Evolutionary conservation across 2,113 vertebrate genomes (phyloP).

Genomic region (Mesitornis unicolor): DNA sequence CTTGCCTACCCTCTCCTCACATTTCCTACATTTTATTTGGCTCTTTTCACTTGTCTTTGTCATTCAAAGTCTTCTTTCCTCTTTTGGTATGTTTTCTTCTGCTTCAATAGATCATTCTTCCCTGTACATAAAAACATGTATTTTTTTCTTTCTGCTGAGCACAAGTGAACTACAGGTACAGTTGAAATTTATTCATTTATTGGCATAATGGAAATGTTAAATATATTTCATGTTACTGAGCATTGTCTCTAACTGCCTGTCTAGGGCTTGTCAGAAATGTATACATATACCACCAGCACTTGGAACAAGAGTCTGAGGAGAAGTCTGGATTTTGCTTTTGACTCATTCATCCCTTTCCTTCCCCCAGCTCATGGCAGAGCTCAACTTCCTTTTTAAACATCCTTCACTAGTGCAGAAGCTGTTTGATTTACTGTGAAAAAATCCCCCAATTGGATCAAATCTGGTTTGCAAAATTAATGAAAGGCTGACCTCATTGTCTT

Average conservation of each 20-base stretch:
- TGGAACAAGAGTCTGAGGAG: not conserved
- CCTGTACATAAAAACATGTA: not conserved
- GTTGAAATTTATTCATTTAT: not conserved
- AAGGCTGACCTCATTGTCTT: conserved; percentile 29
- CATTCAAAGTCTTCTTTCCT: not conserved
- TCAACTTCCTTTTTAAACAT: not conserved
- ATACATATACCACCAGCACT: not conserved
- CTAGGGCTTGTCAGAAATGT: not conserved
- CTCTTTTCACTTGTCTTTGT: not conserved
- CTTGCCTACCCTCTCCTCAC: not conserved
- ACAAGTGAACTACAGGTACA: not conserved
- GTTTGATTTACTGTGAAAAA: conserved; percentile 33
- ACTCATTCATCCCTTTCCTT: not conserved
- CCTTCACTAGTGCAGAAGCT: not conserved
- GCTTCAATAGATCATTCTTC: not conserved
- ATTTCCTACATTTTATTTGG: not conserved
- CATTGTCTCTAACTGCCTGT: not conserved
- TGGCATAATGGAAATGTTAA: not conserved
- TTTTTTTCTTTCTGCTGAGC: not conserved
- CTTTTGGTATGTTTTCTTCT: not conserved
- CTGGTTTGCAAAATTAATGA: conserved; percentile 62
- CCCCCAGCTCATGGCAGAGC: not conserved
- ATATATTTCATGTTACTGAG: not conserved
- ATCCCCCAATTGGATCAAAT: not conserved
- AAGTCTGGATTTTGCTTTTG: not conserved